Evolutionary conservation across 1,140 invertebrate genomes (phyloP).

Genomic region (Pissodes strobi): DNA sequence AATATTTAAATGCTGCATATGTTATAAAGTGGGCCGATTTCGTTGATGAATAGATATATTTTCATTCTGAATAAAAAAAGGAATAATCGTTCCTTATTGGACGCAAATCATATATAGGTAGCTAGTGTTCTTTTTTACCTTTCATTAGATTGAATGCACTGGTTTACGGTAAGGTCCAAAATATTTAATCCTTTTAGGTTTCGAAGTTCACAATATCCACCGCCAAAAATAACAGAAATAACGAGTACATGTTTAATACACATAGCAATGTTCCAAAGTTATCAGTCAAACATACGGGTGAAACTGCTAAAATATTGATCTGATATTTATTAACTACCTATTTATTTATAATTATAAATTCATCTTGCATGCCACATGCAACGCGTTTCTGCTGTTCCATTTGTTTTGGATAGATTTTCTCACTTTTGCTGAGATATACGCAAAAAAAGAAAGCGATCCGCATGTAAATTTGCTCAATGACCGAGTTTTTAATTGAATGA

Average conservation of each 20-base stretch:
- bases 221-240: not conserved
- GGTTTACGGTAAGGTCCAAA: not conserved
- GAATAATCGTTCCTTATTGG: too few species aligned
- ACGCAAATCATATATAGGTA: too few species aligned
- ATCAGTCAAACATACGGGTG: not conserved
- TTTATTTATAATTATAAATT: slow-evolving; percentile 18
- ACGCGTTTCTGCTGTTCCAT: not conserved
- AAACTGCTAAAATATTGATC: slow-evolving; percentile 5
- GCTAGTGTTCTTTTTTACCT: slow-evolving; percentile 9
- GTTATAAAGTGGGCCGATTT: too few species aligned
- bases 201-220: slow-evolving; percentile 1
- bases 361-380: slow-evolving; percentile 13
- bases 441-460: not conserved
- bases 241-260: slow-evolving; percentile 5
- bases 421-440: slow-evolving; percentile 18
- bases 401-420: slow-evolving; percentile 15
- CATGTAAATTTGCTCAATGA: slow-evolving; percentile 22
- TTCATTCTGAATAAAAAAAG: too few species aligned
- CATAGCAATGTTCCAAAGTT: not conserved
- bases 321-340: slow-evolving; percentile 21
- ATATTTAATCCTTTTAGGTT: not conserved
- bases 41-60: too few species aligned
- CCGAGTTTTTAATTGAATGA: slow-evolving; percentile 18
- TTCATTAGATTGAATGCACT: slow-evolving; percentile 6
- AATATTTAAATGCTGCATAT: too few species aligned